Conservation (phyloP, 2,888 invertebrate species). For the Neoitamus cyanurus region DNA sequence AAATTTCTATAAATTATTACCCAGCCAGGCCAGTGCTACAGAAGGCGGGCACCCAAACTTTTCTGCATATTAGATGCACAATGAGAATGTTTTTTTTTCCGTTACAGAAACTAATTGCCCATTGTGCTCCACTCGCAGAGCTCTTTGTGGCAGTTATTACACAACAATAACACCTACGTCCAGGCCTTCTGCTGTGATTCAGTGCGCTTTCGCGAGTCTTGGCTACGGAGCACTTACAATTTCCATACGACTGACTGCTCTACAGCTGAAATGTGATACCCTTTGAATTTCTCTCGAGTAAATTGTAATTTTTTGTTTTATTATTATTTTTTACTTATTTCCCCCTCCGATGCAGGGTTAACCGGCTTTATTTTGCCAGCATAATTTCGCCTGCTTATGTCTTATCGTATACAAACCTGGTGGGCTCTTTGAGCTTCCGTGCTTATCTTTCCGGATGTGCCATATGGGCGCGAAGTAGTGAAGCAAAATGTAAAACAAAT, state of each 20-base stretch:
- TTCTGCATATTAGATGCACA: neutral
- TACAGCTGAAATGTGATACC: constrained; percentile 2
- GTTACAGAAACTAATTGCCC: neutral
- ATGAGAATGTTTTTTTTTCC: neutral
- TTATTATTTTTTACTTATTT: neutral
- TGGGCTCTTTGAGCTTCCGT: constrained; percentile 12
- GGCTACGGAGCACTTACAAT: neutral
- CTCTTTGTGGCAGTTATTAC: neutral
- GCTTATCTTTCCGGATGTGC: constrained; percentile 38
- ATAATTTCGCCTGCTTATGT: neutral
- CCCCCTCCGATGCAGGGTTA: neutral
- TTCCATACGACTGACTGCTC: neutral
- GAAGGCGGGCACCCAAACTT: neutral
- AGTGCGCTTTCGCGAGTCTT: neutral
- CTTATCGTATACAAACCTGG: neutral
- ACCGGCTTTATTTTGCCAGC: neutral
- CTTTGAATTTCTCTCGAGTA: neutral
- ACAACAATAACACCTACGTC: neutral
- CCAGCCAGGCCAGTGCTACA: neutral
- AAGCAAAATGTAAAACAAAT: neutral
- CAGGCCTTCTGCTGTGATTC: neutral
- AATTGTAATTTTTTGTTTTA: neutral
- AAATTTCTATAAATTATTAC: neutral
- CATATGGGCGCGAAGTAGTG: constrained; percentile 23
- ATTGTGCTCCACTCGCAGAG: neutral